phyloP scores from a whole-genome alignment of 2,888 invertebrate genomes.

The Catocala sponsa region DNA sequence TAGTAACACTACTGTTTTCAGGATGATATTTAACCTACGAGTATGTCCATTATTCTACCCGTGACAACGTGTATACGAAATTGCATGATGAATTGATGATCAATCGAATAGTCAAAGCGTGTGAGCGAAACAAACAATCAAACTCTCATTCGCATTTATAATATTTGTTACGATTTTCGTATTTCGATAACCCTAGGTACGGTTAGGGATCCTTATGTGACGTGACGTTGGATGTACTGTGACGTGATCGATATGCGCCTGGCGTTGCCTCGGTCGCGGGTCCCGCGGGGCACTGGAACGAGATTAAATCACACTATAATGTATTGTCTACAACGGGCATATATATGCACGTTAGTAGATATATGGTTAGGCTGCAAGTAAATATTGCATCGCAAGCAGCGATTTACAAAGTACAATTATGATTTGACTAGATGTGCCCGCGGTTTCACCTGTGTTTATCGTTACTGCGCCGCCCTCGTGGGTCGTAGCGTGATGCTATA shows the following conservation, averaged over 20 bases:
- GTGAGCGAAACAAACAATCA: too few species aligned
- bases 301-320: constrained; percentile 31
- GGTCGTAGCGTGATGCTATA: too few species aligned
- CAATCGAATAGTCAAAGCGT: too few species aligned
- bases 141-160: background rate
- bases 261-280: background rate
- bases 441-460: too few species aligned
- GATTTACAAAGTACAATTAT: background rate
- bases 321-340: constrained; percentile 11
- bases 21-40: too few species aligned
- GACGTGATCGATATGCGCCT: constrained; percentile 40
- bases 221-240: constrained; percentile 19
- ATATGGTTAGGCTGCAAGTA: background rate
- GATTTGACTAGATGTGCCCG: too few species aligned
- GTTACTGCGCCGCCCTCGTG: too few species aligned
- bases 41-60: too few species aligned
- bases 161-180: background rate
- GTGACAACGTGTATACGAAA: too few species aligned
- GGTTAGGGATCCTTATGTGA: constrained; percentile 24
- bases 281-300: constrained; percentile 16
- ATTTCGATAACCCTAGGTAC: constrained; percentile 25
- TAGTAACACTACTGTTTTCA: too few species aligned
- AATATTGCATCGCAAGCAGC: background rate
- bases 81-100: too few species aligned
- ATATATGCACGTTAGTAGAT: background rate